Conservation (phyloP, 2,888 invertebrate genomes). For the Autographa pulchrina region DNA sequence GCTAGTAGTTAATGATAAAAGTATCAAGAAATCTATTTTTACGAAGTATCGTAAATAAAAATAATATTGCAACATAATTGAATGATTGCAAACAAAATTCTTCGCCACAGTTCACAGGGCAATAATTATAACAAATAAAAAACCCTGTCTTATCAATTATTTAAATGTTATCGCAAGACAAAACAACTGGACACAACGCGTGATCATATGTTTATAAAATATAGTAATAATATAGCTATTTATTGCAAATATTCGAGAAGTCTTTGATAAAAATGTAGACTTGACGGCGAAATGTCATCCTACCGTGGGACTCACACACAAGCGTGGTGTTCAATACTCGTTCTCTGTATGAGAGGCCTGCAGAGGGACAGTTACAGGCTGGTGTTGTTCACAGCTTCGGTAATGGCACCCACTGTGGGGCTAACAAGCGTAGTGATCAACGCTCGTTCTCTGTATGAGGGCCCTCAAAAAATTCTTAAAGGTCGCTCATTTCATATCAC, state of each 20-base stretch:
- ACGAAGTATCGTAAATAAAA: neutral
- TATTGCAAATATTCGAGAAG: neutral
- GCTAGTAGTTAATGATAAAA: neutral
- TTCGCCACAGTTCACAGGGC: neutral
- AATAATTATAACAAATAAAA: neutral
- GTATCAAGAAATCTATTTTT: neutral
- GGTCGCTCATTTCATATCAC: too few relatives aligned
- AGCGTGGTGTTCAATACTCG: neutral
- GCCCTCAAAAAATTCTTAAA: too few relatives aligned
- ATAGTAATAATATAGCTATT: neutral
- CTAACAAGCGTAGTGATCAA: too few relatives aligned
- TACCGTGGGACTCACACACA: neutral
- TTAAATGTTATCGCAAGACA: neutral
- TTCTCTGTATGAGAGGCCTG: neutral
- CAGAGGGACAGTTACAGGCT: too few relatives aligned
- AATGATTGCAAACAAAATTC: slow-evolving; percentile 1
- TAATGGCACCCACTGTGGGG: too few relatives aligned
- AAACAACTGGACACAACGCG: neutral
- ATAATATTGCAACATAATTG: neutral
- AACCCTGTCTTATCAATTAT: neutral
- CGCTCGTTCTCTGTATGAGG: too few relatives aligned
- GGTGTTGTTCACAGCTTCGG: too few relatives aligned
- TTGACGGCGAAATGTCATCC: neutral
- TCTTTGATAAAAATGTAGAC: neutral
- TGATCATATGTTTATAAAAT: slow-evolving; percentile 4